These are phyloP conservation scores for Mythimna pallens DNA, from an alignment of 2,888 invertebrate genomes.

Conservation along the genomic window DNA sequence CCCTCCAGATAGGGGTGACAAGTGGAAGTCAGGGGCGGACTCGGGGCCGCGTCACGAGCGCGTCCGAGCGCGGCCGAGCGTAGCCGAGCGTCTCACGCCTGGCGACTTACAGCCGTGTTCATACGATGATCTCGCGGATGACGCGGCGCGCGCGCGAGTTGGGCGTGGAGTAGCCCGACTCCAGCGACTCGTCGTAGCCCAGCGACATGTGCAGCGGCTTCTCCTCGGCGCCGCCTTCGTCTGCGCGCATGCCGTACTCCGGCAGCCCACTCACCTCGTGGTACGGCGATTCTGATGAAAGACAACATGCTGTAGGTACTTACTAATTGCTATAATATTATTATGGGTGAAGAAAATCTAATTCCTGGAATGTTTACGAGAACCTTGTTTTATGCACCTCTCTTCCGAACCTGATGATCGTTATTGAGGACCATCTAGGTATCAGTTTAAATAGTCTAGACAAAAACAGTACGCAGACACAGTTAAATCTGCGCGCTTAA, in stretches of 20 bases:
- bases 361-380: not conserved
- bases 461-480: not conserved
- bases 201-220: constrained; percentile 97
- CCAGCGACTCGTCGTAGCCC: constrained; percentile 97
- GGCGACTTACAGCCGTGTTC: constrained; percentile 75
- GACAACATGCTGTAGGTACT: constrained; percentile 18
- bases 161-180: constrained; percentile 98
- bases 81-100: constrained; percentile 32
- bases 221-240: constrained; percentile 93
- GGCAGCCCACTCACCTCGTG: constrained; percentile 98
- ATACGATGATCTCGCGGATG: constrained; percentile 98
- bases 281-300: constrained; percentile 95
- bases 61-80: constrained; percentile 31
- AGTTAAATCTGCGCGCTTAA: not conserved
- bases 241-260: constrained; percentile 94
- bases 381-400: not conserved
- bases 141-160: constrained; percentile 97
- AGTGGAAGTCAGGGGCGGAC: constrained; percentile 36
- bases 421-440: not conserved
- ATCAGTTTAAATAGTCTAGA: not conserved
- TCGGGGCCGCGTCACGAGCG: constrained; percentile 16
- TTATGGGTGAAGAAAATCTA: not conserved
- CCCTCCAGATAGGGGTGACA: constrained; percentile 44
- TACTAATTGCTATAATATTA: not conserved
- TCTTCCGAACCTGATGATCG: not conserved